Base-by-base conservation (phyloP, 1,140 invertebrate genomes). In the Papilio dardanus region DNA sequence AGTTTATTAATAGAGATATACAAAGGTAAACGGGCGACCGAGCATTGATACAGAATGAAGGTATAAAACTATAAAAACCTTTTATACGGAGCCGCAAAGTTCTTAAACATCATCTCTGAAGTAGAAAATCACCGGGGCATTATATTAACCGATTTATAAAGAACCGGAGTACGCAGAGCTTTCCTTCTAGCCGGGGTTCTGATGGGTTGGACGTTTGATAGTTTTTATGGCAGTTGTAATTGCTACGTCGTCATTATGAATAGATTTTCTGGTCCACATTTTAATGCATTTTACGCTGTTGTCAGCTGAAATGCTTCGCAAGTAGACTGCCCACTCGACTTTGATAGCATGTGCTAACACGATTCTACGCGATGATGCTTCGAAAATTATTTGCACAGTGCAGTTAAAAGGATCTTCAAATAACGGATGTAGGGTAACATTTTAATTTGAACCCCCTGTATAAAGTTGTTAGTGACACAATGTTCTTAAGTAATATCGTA, bases 31-130 rank as follows among this genome's bases (percentile, higher is more conserved):
- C 69, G 69, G 28, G 42, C 67, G 67, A 69, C 31, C 67, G 50
- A 79, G 65, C 74, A 40, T 74, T 66, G 79, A 82, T 80, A 83
- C 75, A 80, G 78, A 84, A 84, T 81, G 77, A 83, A 86, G 83
- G 81, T 80, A 85, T 87, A 83, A 85, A 86, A 84, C 83, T 87
- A 87, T 87, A 85, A 87, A 86, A 86, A 83, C 81, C 84, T 86
- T 87, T 87, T 83, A 85, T 78, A 30, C 80, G 68, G 74, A 77
- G 78, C 81, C 81, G 83, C 79, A 83, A 79, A 85, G 69, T 71
- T 71, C 40, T 71, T 50, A 71, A 82, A 81, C 83, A 80, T 77
- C 82, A 85, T 82, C 83, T 75, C 76, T 86, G 81, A 85, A 87
- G 85, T 87, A 85, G 83, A 84, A 87, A 87, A 87, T 85, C 79